A percentile compares a stretch with the other conserved stretches of the same genome.
phyloP scores from a whole-genome alignment of 2,888 invertebrate species.

The Trisateles emortualis region DNA sequence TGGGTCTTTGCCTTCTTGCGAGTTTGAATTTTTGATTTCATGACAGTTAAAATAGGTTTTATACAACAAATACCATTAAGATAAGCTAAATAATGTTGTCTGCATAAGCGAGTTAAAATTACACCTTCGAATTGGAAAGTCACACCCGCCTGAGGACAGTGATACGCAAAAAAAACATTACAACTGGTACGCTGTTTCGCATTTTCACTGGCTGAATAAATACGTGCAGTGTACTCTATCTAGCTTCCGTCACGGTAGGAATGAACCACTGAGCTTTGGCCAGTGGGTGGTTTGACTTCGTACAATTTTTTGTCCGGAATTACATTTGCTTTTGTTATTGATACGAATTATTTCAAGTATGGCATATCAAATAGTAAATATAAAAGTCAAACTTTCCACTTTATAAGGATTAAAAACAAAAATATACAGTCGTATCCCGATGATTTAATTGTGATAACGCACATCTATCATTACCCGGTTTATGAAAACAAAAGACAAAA shows the following conservation, averaged over 20 bases:
- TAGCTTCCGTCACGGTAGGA: constrained; percentile 40
- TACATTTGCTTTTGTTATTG: constrained; percentile 18
- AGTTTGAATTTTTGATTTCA: neutral
- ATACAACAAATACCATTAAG: constrained; percentile 1
- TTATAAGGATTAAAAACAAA: too few species aligned
- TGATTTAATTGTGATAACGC: neutral
- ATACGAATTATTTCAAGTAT: neutral
- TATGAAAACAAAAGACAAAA: neutral
- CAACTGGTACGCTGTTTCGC: constrained; percentile 36
- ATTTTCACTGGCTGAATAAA: constrained; percentile 47
- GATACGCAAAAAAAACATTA: constrained; percentile 38
- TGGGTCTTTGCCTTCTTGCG: neutral
- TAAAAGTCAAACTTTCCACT: constrained; percentile 4
- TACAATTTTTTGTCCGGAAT: constrained; percentile 39
- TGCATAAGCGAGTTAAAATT: constrained; percentile 30
- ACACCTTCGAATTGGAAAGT: constrained; percentile 39
- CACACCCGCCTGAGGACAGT: constrained; percentile 16
- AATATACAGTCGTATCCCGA: neutral
- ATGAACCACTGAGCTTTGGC: constrained; percentile 46
- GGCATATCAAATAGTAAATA: neutral
- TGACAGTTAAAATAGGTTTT: neutral
- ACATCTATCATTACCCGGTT: too few species aligned
- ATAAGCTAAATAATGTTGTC: neutral
- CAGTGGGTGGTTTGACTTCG: constrained; percentile 32
- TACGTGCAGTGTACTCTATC: constrained; percentile 43